These are phyloP conservation scores for Pempheris klunzingeri DNA, from an alignment of 2,797 vertebrate species.

Conservation along the genomic window DNA sequence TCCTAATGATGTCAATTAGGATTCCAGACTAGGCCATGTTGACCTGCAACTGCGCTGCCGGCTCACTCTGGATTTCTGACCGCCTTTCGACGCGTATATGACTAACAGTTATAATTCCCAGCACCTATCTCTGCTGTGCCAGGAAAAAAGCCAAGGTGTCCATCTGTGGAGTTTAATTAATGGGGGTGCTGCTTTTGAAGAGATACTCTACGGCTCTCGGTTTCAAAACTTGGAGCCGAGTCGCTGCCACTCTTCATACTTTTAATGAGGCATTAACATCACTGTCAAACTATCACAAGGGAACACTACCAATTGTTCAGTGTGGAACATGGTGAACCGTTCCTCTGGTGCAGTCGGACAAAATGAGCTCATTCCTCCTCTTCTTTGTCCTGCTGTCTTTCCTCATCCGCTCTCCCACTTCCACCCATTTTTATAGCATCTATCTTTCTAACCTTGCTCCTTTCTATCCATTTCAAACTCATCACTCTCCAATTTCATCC, in stretches of 20 bases:
- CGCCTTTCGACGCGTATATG: constrained; percentile 18
- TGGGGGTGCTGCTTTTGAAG: constrained; percentile 56
- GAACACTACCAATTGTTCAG: constrained; percentile 59
- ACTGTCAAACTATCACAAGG: constrained; percentile 65
- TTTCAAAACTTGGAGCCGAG: constrained; percentile 60
- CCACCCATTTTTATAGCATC: neutral
- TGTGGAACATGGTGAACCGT: constrained; percentile 58
- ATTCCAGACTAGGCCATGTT: constrained; percentile 34
- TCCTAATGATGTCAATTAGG: constrained; percentile 39
- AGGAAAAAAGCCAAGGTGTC: constrained; percentile 66
- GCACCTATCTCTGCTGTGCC: constrained; percentile 21
- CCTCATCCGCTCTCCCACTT: constrained; percentile 50
- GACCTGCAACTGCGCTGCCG: constrained; percentile 21
- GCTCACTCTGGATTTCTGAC: constrained; percentile 37
- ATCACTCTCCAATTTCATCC: constrained; percentile 44
- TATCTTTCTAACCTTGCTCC: constrained; percentile 30
- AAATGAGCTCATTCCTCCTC: constrained; percentile 60
- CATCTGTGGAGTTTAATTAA: constrained; percentile 72
- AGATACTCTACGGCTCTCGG: constrained; percentile 47
- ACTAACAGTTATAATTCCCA: constrained; percentile 39
- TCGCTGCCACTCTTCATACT: constrained; percentile 51
- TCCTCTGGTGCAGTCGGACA: constrained; percentile 56
- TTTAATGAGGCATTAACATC: constrained; percentile 80
- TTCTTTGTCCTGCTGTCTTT: constrained; percentile 60
- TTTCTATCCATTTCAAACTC: constrained; percentile 54